phyloP scores from a whole-genome alignment of 2,113 vertebrate genomes.

The Ctenomys sociabilis region DNA sequence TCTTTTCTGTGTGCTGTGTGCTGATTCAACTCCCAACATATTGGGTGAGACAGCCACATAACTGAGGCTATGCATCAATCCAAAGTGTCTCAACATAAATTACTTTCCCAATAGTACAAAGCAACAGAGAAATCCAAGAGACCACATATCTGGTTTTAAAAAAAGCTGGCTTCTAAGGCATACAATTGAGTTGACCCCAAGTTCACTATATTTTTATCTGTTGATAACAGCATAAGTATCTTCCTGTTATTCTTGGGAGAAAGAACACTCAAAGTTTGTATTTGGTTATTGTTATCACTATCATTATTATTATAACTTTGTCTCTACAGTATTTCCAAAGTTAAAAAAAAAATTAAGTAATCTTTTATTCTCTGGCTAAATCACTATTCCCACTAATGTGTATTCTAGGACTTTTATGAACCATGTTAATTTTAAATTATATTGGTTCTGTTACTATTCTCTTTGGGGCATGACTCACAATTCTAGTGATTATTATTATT shows the following conservation, averaged over 20 bases:
- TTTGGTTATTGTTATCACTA: constrained; percentile 18
- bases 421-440: constrained; percentile 42
- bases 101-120: constrained; percentile 54
- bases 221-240: constrained; percentile 44
- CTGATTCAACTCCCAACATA: neutral
- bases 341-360: constrained; percentile 50
- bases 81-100: constrained; percentile 44
- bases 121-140: constrained; percentile 35
- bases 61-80: neutral
- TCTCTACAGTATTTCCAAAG: constrained; percentile 58
- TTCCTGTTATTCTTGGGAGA: constrained; percentile 60
- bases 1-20: neutral
- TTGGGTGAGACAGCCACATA: neutral
- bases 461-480: neutral
- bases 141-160: neutral
- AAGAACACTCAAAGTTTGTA: constrained; percentile 47
- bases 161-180: constrained; percentile 29
- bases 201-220: constrained; percentile 54
- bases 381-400: neutral
- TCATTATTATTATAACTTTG: constrained; percentile 30
- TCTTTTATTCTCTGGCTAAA: constrained; percentile 43
- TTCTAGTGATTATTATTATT: neutral
- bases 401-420: neutral
- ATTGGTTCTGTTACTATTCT: neutral
- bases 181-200: constrained; percentile 4